These are phyloP conservation scores for Perdita meconis DNA, from an alignment of 2,888 invertebrate species.

Conservation along the genomic window DNA sequence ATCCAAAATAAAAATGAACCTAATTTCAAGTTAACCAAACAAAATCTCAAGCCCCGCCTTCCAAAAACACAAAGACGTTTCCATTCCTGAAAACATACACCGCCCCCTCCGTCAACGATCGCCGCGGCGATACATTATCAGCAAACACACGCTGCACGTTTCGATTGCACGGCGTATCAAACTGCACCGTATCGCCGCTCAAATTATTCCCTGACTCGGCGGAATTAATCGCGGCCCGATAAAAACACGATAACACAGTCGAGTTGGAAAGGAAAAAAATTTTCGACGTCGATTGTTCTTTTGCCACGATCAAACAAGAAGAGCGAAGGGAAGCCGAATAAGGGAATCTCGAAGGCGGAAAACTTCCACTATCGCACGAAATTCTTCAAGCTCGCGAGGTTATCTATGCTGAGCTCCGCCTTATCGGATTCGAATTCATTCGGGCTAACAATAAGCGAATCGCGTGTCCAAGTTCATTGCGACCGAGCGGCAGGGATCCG, in stretches of 20 bases:
- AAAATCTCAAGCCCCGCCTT: not conserved
- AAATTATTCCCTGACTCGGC: conserved; percentile 48
- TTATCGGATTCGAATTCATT: conserved; percentile 28
- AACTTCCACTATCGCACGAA: not conserved
- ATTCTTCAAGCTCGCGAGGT: conserved; percentile 13
- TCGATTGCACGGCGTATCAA: conserved; percentile 48
- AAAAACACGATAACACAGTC: conserved; percentile 40
- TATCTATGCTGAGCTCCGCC: conserved; percentile 13
- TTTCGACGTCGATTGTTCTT: conserved; percentile 12
- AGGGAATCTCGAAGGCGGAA: not conserved
- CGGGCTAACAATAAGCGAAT: conserved; percentile 30
- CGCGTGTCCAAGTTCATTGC: conserved; percentile 17
- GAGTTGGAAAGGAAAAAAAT: not conserved
- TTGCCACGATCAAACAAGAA: not conserved
- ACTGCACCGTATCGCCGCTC: conserved; percentile 34
- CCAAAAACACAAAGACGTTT: not conserved
- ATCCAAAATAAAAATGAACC: no score
- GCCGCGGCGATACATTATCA: conserved; percentile 36
- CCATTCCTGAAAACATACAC: not conserved
- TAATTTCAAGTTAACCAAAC: no score
- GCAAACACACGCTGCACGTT: conserved; percentile 23
- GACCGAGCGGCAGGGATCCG: conserved; percentile 49
- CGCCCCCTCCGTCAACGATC: conserved; percentile 13
- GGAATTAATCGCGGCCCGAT: conserved; percentile 45
- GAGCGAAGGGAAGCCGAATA: not conserved